Conservation (phyloP, 2,113 vertebrate species). For the Protobothrops flavoviridis region DNA sequence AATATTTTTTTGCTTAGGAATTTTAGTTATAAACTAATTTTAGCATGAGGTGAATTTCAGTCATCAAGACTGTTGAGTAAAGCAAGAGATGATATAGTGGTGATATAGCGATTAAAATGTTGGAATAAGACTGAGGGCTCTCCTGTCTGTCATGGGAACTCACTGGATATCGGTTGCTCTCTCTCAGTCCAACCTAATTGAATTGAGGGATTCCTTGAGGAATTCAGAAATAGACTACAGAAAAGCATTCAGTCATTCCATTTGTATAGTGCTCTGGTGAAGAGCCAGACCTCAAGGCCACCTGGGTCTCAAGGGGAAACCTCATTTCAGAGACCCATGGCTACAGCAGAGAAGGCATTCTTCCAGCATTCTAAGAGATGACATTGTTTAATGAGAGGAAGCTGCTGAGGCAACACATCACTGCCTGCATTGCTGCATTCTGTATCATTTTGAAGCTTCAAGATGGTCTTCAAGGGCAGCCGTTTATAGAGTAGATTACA, state of each 20-base stretch:
- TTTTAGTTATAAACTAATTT: not conserved
- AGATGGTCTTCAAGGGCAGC: not conserved
- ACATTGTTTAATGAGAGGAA: not conserved
- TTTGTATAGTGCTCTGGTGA: not conserved
- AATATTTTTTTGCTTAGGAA: not conserved
- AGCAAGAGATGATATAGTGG: not conserved
- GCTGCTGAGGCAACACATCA: not conserved
- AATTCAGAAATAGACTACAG: not conserved
- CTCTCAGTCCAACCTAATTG: not conserved
- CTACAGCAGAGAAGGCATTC: not conserved
- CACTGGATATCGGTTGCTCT: not conserved
- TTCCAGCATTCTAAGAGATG: not conserved
- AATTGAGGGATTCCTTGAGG: not conserved
- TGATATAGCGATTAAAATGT: not conserved
- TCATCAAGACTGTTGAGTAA: not conserved
- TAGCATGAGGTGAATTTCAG: not conserved
- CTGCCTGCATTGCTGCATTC: not conserved
- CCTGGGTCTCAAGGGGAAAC: not conserved
- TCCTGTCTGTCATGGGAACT: not conserved
- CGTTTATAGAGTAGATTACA: not conserved
- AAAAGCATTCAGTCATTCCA: not conserved
- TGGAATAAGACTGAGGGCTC: not conserved
- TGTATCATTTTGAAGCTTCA: not conserved
- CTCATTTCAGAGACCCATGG: not conserved
- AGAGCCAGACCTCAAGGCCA: not conserved